A percentile compares a stretch with the other conserved stretches of the same genome.
These are phyloP conservation scores for Bucorvus abyssinicus DNA, from an alignment of 2,797 vertebrate genomes.

Conservation along the genomic window DNA sequence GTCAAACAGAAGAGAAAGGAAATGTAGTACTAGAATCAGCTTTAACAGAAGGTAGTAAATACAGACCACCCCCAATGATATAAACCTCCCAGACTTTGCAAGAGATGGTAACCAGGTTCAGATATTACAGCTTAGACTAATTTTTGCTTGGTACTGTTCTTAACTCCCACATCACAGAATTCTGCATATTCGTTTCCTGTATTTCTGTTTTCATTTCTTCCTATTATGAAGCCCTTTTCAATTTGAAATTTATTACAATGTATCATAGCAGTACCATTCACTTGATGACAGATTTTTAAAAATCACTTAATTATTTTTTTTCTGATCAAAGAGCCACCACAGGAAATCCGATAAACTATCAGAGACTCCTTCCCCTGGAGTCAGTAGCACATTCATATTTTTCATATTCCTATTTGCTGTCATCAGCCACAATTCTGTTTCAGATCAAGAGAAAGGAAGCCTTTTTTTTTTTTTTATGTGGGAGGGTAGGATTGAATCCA, in stretches of 20 bases:
- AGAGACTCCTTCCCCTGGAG: not conserved
- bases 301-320: not conserved
- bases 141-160: slow-evolving; percentile 1
- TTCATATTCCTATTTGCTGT: slow-evolving; percentile 19
- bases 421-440: slow-evolving; percentile 28
- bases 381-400: slow-evolving; percentile 16
- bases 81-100: not conserved
- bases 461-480: slow-evolving; percentile 6
- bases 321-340: slow-evolving; percentile 29
- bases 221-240: not conserved
- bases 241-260: not conserved
- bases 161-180: not conserved
- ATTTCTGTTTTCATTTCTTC: slow-evolving; percentile 16
- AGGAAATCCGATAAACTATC: slow-evolving; percentile 34
- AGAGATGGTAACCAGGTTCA: not conserved
- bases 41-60: not conserved
- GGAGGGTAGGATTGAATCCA: not conserved
- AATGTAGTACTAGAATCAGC: not conserved
- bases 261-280: not conserved
- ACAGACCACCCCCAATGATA: not conserved
- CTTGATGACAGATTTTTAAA: not conserved
- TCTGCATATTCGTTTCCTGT: not conserved
- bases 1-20: not conserved
- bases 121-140: not conserved
- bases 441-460: not conserved